Evolutionary conservation across 2,797 vertebrate species (phyloP), one percentile per base, ranked within the genome.

Genomic region (Eurystomus glaucurus): DNA sequence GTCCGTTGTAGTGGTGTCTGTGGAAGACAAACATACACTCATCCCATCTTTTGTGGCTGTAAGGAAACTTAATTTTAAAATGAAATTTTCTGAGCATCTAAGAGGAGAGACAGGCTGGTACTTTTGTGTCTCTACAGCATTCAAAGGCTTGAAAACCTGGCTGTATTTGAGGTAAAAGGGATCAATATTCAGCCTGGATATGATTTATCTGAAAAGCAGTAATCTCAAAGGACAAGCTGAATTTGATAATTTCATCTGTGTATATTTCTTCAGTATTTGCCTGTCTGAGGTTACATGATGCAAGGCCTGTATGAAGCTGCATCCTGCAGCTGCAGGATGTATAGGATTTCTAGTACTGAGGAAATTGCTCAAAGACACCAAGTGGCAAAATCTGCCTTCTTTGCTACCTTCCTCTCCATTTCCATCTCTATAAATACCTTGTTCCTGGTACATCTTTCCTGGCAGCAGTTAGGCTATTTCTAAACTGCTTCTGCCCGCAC

Each of bases 301-400:
- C 26, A 55, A 87, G 39, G 14, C 41, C 45, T 1, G 0, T 64
- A 12, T 35, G 35, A 35, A 35, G 35, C 35, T 35, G 35, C 35
- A 35, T 35, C 35, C 45, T 90, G 45, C 28, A 65, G 11, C 35
- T 90, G 29, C 16, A 23, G 55, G 14, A 35, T 43, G 17, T 19
- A 3, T n/a, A 12, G 0, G 0, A 39, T 94, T 85, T 90, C 51
- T 54, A 22, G 14, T 29, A 45, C 13, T 0, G 1, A n/a, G 8
- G 6, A 72, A 61, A 46, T n/a, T 61, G 9, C 25, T 84, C 8
- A 69, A 69, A 91, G 35, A 10, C 14, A 11, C 12, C 10, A 60
- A 57, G 10, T 21, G 10, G 23, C 18, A 64, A 29, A 72, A 58
- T 46, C 10, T 26, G 7, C 50, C 15, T 5, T 54, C 50, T 86